These are phyloP conservation scores for Chaetophractus vellerosus DNA, from an alignment of 2,797 vertebrate species.

Conservation along the genomic window DNA sequence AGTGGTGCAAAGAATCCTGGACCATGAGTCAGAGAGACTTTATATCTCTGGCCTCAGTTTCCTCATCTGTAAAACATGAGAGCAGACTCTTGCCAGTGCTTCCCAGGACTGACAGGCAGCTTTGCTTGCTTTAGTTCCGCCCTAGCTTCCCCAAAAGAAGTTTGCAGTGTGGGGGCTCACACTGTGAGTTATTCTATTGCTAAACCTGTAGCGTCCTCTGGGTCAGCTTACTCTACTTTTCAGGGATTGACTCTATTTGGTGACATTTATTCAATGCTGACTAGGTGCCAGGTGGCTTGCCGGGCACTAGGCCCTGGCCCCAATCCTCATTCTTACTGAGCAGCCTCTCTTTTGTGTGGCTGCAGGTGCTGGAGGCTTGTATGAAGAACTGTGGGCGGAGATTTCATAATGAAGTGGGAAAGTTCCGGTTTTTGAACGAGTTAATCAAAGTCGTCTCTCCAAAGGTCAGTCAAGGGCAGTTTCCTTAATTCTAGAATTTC, in stretches of 20 bases:
- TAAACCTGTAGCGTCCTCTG: too few relatives aligned
- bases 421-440: slow-evolving; percentile 98
- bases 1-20: not conserved
- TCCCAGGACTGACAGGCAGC: not conserved
- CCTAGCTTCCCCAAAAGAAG: not conserved
- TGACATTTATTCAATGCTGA: fast-evolving
- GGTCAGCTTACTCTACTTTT: fast-evolving
- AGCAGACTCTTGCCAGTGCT: not conserved
- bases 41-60: not conserved
- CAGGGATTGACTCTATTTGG: not conserved
- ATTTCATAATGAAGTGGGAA: slow-evolving; percentile 97
- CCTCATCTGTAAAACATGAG: not conserved
- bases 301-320: not conserved
- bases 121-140: not conserved
- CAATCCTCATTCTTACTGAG: not conserved
- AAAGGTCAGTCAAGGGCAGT: slow-evolving; percentile 92
- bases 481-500: not conserved
- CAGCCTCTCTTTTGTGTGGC: slow-evolving; percentile 65
- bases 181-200: not conserved
- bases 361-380: slow-evolving; percentile 96
- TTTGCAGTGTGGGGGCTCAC: not conserved
- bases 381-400: slow-evolving; percentile 98
- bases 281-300: not conserved
- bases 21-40: not conserved
- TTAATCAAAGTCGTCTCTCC: slow-evolving; percentile 98